Evolutionary conservation across 2,888 invertebrate species (phyloP).

Genomic region (Pollenia angustigena): DNA sequence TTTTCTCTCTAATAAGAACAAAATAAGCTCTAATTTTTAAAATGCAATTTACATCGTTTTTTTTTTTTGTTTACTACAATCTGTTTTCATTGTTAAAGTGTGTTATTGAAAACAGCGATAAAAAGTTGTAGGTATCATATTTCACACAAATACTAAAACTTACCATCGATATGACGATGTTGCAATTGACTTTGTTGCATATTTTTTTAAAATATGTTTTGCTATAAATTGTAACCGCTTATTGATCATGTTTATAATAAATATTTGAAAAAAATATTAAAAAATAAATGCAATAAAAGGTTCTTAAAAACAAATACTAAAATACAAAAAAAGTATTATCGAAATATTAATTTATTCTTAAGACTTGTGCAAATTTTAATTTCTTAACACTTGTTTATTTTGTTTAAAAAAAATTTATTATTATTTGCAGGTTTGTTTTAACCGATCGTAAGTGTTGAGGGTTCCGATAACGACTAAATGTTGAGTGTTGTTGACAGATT

Average conservation of each 20-base stretch:
- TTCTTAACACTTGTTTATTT: background rate
- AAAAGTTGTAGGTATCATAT: background rate
- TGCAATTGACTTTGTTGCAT: conserved; percentile 4
- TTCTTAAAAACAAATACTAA: too few relatives aligned
- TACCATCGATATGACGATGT: conserved; percentile 41
- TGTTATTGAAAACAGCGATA: too few relatives aligned
- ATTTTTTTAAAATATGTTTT: conserved; percentile 36
- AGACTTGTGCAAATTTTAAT: background rate
- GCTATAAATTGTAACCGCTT: conserved; percentile 39
- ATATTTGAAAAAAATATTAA: background rate
- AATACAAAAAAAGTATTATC: background rate
- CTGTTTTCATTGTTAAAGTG: too few relatives aligned
- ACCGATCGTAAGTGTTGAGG: conserved; percentile 30
- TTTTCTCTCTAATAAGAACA: background rate
- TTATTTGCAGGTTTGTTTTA: background rate
- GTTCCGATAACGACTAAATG: conserved; percentile 57
- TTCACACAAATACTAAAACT: background rate
- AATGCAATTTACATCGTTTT: background rate
- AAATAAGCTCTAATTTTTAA: background rate
- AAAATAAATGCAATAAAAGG: too few relatives aligned
- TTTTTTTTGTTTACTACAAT: background rate
- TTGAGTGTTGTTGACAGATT: background rate
- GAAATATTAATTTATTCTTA: background rate
- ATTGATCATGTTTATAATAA: conserved; percentile 30
- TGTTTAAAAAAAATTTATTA: background rate